Percentiles rank a stretch among this genome's conserved stretches.
Conservation (phyloP, 1,140 invertebrate genomes). For the Rhagoletis pomonella region DNA sequence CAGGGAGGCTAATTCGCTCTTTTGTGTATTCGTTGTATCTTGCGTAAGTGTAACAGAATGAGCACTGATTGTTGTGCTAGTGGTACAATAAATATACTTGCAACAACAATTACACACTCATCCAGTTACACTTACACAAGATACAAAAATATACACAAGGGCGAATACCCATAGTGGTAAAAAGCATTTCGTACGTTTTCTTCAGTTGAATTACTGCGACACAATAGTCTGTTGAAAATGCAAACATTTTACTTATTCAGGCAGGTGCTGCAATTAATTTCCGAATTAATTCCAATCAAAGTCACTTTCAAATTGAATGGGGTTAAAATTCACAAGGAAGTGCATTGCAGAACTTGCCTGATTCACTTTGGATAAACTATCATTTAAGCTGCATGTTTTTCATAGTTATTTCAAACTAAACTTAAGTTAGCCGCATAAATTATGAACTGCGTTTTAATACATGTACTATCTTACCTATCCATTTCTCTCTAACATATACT, state of each 20-base stretch:
- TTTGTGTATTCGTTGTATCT: no score
- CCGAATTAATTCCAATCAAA: not conserved
- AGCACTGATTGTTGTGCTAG: no score
- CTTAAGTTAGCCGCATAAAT: not conserved
- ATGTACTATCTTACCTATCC: not conserved
- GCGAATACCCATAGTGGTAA: not conserved
- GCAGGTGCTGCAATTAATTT: not conserved
- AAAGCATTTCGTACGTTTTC: conserved; percentile 7
- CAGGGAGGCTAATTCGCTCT: no score
- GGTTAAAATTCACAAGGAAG: not conserved
- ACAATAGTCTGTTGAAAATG: not conserved
- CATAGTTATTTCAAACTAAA: conserved; percentile 5
- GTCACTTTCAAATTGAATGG: not conserved
- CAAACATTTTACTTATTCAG: no score
- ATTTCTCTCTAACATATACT: not conserved
- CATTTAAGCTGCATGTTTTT: conserved; percentile 9
- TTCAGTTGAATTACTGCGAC: not conserved
- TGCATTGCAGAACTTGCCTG: no score
- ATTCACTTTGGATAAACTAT: no score
- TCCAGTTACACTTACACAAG: no score
- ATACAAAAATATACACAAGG: no score
- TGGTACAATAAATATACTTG: no score
- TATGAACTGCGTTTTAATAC: not conserved
- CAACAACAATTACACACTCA: no score
- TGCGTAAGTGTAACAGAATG: no score